These are phyloP conservation scores for Pseudobourletiella spinata DNA, from an alignment of 1,140 invertebrate genomes.

Conservation along the genomic window DNA sequence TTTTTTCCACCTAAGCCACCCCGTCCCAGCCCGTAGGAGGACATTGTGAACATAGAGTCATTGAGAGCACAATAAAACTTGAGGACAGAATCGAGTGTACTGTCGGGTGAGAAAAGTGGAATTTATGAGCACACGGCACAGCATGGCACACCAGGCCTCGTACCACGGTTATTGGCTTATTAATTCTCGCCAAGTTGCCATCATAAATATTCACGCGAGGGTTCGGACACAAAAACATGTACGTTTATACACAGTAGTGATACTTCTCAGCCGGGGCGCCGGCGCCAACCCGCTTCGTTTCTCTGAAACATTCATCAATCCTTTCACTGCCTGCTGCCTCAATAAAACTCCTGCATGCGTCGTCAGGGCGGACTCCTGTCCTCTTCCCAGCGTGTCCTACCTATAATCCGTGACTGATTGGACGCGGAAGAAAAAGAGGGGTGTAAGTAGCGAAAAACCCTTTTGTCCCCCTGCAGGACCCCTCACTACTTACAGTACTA, in stretches of 20 bases:
- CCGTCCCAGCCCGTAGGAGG: not conserved
- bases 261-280: not conserved
- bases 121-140: not conserved
- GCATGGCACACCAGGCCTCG: not conserved
- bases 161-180: not conserved
- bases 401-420: too few species aligned
- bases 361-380: too few species aligned
- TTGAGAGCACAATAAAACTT: too few species aligned
- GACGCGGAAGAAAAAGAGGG: too few species aligned
- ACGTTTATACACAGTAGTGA: not conserved
- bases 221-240: not conserved
- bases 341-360: too few species aligned
- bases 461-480: too few species aligned
- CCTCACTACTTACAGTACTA: too few species aligned
- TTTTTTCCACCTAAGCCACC: not conserved
- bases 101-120: not conserved
- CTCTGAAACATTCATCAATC: too few species aligned
- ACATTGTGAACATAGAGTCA: too few species aligned
- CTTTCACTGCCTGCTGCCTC: too few species aligned
- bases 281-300: not conserved
- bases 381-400: too few species aligned
- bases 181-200: not conserved
- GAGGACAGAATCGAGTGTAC: not conserved
- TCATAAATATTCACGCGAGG: not conserved
- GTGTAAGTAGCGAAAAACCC: too few species aligned